phyloP scores from a whole-genome alignment of 2,113 vertebrate genomes.

The Hippopotamus amphibius region DNA sequence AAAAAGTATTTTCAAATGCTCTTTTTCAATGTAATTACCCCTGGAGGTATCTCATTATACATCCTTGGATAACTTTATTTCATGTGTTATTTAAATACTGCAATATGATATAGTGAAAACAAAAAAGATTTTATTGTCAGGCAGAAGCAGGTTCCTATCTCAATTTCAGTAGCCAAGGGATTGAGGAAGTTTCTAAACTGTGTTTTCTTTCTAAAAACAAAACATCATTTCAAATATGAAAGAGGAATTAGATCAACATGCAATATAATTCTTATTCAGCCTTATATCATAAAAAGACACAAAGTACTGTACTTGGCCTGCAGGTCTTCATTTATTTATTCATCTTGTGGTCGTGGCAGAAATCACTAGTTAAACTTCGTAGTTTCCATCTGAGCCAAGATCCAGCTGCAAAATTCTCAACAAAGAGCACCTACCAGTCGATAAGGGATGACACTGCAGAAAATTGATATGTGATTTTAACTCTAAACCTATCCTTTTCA shows the following conservation, averaged over 20 bases:
- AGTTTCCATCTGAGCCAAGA: background rate
- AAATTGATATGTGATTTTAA: background rate
- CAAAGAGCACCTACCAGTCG: background rate
- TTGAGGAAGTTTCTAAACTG: background rate
- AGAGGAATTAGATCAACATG: background rate
- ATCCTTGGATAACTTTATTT: background rate
- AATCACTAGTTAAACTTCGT: background rate
- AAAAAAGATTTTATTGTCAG: background rate
- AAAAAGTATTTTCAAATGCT: constrained; percentile 7
- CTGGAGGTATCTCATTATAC: background rate
- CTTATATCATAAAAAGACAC: background rate
- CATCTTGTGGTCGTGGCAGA: background rate
- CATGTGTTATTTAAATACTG: background rate
- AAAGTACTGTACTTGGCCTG: background rate
- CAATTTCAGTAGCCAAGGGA: background rate
- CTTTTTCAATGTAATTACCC: background rate
- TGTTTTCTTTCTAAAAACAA: constrained; percentile 24
- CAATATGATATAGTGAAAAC: background rate
- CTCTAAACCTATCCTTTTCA: background rate
- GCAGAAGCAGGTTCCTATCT: background rate
- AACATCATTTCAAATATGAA: background rate
- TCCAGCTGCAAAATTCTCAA: background rate
- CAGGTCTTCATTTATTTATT: background rate
- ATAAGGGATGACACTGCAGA: background rate
- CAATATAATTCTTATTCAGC: background rate